A percentile compares a stretch with the other conserved stretches of the same genome.
phyloP scores from a whole-genome alignment of 2,888 invertebrate genomes.

The Andricus curvator region DNA sequence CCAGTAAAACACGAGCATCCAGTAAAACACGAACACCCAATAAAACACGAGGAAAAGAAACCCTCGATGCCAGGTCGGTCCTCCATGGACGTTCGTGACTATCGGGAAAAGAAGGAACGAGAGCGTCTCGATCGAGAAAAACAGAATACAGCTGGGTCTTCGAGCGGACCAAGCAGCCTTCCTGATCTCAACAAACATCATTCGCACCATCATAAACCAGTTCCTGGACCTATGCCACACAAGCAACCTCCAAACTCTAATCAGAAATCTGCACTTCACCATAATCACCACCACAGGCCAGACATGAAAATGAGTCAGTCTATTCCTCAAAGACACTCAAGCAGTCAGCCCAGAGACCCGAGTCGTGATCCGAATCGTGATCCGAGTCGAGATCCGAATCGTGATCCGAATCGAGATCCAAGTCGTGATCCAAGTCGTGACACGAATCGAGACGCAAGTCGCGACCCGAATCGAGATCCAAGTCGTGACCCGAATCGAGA shows the following conservation, averaged over 20 bases:
- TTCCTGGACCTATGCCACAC: slow-evolving; percentile 64
- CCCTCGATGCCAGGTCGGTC: slow-evolving; percentile 72
- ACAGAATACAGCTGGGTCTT: slow-evolving; percentile 50
- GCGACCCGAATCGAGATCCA: slow-evolving; percentile 42
- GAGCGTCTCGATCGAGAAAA: slow-evolving; percentile 82
- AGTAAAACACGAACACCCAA: slow-evolving; percentile 55
- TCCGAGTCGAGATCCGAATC: no score
- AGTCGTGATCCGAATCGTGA: slow-evolving; percentile 44
- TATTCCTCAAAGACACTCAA: slow-evolving; percentile 48
- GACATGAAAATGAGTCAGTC: slow-evolving; percentile 60
- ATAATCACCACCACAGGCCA: slow-evolving; percentile 72
- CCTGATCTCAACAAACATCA: slow-evolving; percentile 67
- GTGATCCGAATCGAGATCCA: slow-evolving; percentile 42
- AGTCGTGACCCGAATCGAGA: slow-evolving; percentile 44
- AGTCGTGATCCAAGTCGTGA: slow-evolving; percentile 18
- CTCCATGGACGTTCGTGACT: slow-evolving; percentile 81
- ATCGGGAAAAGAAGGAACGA: slow-evolving; percentile 83
- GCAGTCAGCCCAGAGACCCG: slow-evolving; percentile 37
- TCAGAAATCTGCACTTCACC: slow-evolving; percentile 67
- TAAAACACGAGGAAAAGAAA: slow-evolving; percentile 66
- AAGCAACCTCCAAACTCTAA: slow-evolving; percentile 70
- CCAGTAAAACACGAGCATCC: slow-evolving; percentile 61
- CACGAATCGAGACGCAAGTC: slow-evolving; percentile 44
- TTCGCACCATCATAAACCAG: slow-evolving; percentile 70
- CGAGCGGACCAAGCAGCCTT: slow-evolving; percentile 45